Conservation (phyloP, 2,888 invertebrate species). For the Caenorhabditis sp. region DNA sequence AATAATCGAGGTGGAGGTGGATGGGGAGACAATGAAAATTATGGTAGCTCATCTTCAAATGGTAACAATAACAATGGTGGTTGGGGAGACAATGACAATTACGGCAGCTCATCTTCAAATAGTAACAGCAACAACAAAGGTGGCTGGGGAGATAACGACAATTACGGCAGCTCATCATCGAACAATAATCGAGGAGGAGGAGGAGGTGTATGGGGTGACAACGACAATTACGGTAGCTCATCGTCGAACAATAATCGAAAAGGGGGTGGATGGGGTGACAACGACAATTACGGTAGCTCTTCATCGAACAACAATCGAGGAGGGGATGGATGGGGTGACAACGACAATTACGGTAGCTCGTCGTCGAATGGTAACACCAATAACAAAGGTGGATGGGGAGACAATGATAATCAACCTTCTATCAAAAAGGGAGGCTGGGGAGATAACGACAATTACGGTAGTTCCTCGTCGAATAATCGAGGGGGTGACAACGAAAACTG, state of each 20-base stretch:
- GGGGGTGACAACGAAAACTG: constrained; percentile 12
- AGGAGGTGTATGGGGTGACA: constrained; percentile 5
- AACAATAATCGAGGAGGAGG: neutral
- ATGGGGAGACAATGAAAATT: constrained; percentile 6
- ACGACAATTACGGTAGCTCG: constrained; percentile 1
- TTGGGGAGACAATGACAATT: neutral
- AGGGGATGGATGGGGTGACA: constrained; percentile 6
- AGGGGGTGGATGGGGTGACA: constrained; percentile 12
- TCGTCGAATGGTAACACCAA: constrained; percentile 11
- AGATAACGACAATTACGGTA: constrained; percentile 9
- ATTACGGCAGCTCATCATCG: too few relatives aligned
- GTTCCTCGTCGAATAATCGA: constrained; percentile 6
- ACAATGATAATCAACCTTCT: too few relatives aligned
- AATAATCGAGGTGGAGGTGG: neutral
- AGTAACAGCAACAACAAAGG: neutral
- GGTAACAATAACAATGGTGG: neutral
- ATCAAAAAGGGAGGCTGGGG: constrained; percentile 11
- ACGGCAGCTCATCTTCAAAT: neutral
- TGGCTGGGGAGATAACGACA: neutral
- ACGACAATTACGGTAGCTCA: constrained; percentile 12
- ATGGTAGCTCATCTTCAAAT: neutral
- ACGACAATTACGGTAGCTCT: constrained; percentile 10
- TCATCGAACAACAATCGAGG: constrained; percentile 14
- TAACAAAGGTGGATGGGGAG: constrained; percentile 16
- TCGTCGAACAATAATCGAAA: constrained; percentile 12